Evolutionary conservation across 2,888 invertebrate species (phyloP), one percentile per base, ranked within the genome.

Genomic region (Leptura quadrifasciata): DNA sequence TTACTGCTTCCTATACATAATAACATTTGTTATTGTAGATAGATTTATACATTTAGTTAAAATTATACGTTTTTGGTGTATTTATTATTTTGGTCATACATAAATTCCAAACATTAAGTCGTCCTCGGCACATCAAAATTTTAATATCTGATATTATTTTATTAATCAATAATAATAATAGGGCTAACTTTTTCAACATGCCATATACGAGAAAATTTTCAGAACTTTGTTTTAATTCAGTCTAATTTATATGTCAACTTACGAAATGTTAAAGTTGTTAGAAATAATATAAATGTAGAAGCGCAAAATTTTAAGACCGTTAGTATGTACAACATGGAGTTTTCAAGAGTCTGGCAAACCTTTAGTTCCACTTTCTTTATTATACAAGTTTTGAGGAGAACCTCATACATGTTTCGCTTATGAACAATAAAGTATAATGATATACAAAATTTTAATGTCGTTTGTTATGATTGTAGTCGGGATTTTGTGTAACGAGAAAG

Each of bases 1-100:
- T 31, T 61, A 61, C 20, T 63, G 27, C 47, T 39, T 63, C 39
- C 39, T 39, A 63, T 63, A n/a, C n/a, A 39, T n/a, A 20, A 39
- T 39, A 63, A 39, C 20, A 35, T 63, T 58, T 58, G 6, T 24
- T 47, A 15, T 47, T 47, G n/a, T n/a, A 47, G 15, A 4, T 1
- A n/a, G 17, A 47, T 2, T n/a, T 15, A 4, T 12, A n/a, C n/a
- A 47, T 47, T 47, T 47, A 12, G n/a, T 47, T 15, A n/a, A 47
- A 6, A 39, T 39, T 39, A 15, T 39, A 39, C 6, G 8, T 35
- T 35, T 35, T 35, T 6, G 27, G 1, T 39, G 15, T 10, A 12
- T 39, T 39, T 39, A 39, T 39, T 39, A 39, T 39, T 39, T 39
- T 39, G 39, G 2, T 12, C 12, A 39, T 12, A 2, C 2, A 10